Evolutionary conservation across 2,888 invertebrate species (phyloP), one percentile per base, ranked within the genome.

Genomic region (Clepsis dumicolana): DNA sequence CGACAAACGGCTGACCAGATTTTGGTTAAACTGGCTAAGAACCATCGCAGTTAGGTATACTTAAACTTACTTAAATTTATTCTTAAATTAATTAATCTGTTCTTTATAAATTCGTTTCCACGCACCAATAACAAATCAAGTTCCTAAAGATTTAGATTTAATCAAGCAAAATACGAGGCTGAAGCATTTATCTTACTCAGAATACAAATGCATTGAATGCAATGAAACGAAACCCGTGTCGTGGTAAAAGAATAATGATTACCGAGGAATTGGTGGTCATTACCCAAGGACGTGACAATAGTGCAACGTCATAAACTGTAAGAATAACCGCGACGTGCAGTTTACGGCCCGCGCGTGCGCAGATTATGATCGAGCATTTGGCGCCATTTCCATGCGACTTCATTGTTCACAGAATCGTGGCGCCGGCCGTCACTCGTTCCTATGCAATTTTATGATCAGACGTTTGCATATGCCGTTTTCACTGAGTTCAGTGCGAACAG

Each of bases 351-450:
- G 68, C 64, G 68, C 73, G 73, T 72, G 73, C 64, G 82, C 81
- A 73, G 85, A 84, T 86, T 90, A 87, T 89, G 88, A 89, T 88
- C 81, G 76, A 80, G 80, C 80, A 83, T 80, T 87, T 84, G 90
- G 90, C 91, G 92, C 89, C 90, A 86, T 86, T 88, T 86, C 81
- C 87, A 86, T 85, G 80, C 83, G 80, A 85, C 87, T 90, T 90
- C 88, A 92, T 92, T 93, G 91, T 93, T 91, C 89, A 90, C 86
- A 89, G 89, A 90, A 90, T 84, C 83, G 84, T 86, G 92, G 91
- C 92, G 93, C 91, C 92, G 79, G 79, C 80, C 81, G 80, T 80
- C 80, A 87, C 86, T 84, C 85, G 87, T 86, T 88, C 82, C 81
- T 84, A 85, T 83, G 86, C 87, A 86, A 85, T 87, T 92, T 92